Percentiles rank a stretch among this genome's conserved stretches.
Conservation (phyloP, 2,113 vertebrate species). For the Neotoma lepida region DNA sequence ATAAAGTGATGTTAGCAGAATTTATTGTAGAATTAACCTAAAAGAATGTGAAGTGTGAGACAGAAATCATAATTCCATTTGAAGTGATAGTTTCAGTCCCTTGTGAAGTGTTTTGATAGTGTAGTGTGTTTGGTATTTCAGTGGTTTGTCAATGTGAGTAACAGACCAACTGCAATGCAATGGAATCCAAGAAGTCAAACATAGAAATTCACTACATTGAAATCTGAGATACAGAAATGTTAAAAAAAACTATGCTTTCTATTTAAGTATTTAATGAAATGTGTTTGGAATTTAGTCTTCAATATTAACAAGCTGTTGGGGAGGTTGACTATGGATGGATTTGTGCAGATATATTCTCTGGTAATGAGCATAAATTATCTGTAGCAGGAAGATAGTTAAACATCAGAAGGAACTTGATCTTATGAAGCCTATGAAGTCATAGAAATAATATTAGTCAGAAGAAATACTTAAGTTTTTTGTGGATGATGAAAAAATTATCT, state of each 20-base stretch:
- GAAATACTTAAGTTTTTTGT: background rate
- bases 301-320: background rate
- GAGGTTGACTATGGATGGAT: background rate
- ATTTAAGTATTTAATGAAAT: constrained; percentile 59
- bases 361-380: constrained; percentile 41
- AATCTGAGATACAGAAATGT: constrained; percentile 59
- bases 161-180: constrained; percentile 67
- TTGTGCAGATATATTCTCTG: constrained; percentile 1
- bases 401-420: constrained; percentile 33
- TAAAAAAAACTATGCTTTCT: constrained; percentile 52
- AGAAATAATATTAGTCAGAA: constrained; percentile 29
- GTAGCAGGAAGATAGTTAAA: background rate
- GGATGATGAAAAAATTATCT: constrained; percentile 6
- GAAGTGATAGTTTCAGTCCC: constrained; percentile 75
- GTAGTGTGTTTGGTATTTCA: constrained; percentile 72
- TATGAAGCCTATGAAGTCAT: background rate
- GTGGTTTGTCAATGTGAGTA: constrained; percentile 73
- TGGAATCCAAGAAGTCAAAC: constrained; percentile 72
- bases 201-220: constrained; percentile 62
- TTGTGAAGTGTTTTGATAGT: constrained; percentile 76
- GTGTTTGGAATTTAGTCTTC: constrained; percentile 36
- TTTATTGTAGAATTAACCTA: constrained; percentile 68
- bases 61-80: constrained; percentile 63
- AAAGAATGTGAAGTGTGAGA: constrained; percentile 78
- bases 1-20: constrained; percentile 67